phyloP scores from a whole-genome alignment of 2,113 vertebrate genomes.

The Gobius niger region DNA sequence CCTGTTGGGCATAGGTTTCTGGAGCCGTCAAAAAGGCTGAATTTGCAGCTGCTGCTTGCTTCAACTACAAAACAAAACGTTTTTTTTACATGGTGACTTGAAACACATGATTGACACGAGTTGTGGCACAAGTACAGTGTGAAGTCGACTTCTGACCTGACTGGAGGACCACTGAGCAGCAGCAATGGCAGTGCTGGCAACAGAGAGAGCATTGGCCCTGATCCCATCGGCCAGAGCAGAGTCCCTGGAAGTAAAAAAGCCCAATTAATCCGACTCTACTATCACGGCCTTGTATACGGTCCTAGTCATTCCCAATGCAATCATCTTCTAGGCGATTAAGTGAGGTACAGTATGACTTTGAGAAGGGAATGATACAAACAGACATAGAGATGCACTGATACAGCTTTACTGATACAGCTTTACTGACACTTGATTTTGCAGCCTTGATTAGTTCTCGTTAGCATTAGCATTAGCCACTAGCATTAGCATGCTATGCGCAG shows the following conservation, averaged over 20 bases:
- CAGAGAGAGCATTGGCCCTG: constrained; percentile 87
- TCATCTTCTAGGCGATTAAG: too few species aligned
- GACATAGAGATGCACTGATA: too few species aligned
- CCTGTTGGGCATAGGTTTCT: constrained; percentile 85
- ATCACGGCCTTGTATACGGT: neutral
- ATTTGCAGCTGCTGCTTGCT: constrained; percentile 77
- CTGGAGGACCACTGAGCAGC: constrained; percentile 97
- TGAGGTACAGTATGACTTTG: too few species aligned
- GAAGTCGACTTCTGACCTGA: constrained; percentile 75
- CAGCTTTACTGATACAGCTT: too few species aligned
- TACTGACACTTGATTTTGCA: too few species aligned
- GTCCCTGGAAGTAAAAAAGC: constrained; percentile 75
- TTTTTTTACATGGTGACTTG: too few species aligned
- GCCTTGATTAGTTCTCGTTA: too few species aligned
- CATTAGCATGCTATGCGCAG: too few species aligned
- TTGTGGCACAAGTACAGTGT: neutral
- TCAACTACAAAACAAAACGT: constrained; percentile 69
- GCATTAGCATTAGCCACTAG: too few species aligned
- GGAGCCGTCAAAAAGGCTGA: constrained; percentile 76
- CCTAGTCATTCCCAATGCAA: too few species aligned
- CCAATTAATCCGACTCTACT: neutral
- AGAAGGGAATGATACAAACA: too few species aligned
- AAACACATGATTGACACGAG: too few species aligned
- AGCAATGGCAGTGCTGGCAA: constrained; percentile 93
- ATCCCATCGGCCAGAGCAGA: constrained; percentile 85